phyloP scores from a whole-genome alignment of 2,797 vertebrate species.

The Acipenser transmontanus region DNA sequence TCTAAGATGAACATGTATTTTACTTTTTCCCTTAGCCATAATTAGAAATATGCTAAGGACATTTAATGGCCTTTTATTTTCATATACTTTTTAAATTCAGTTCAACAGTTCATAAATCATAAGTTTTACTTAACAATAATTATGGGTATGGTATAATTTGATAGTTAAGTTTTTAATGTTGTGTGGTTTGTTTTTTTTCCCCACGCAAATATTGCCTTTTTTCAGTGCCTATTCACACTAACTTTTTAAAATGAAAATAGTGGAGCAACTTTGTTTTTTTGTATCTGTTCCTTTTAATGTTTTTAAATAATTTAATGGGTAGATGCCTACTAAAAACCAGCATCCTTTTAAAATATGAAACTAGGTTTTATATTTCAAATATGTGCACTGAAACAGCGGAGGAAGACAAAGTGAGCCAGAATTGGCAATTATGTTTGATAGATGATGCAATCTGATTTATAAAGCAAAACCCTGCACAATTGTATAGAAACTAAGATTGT shows the following conservation, averaged over 20 bases:
- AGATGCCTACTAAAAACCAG: too few relatives aligned
- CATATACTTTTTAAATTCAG: conserved; percentile 49
- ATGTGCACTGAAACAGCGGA: not conserved
- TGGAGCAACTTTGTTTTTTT: conserved; percentile 17
- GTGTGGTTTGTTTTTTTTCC: too few relatives aligned
- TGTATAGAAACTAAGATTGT: too few relatives aligned
- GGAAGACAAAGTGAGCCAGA: conserved; percentile 1
- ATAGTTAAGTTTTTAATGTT: too few relatives aligned
- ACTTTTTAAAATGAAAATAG: not conserved
- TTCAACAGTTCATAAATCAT: conserved; percentile 5
- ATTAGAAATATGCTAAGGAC: conserved; percentile 1
- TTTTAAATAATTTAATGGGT: too few relatives aligned
- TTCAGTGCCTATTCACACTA: conserved; percentile 53
- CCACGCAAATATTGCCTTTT: conserved; percentile 20
- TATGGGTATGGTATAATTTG: too few relatives aligned
- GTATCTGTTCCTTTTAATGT: too few relatives aligned
- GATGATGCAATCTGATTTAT: too few relatives aligned
- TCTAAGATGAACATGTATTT: conserved; percentile 14
- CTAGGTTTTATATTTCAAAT: not conserved
- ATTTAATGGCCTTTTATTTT: conserved; percentile 43
- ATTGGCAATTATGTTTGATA: not conserved
- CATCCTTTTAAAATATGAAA: too few relatives aligned
- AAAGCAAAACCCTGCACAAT: too few relatives aligned
- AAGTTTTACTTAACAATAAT: too few relatives aligned
- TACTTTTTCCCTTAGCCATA: too few relatives aligned